Percentiles rank a stretch among this genome's conserved stretches.
Conservation (phyloP, 2,113 vertebrate genomes). For the Lichenostomus cassidix region DNA sequence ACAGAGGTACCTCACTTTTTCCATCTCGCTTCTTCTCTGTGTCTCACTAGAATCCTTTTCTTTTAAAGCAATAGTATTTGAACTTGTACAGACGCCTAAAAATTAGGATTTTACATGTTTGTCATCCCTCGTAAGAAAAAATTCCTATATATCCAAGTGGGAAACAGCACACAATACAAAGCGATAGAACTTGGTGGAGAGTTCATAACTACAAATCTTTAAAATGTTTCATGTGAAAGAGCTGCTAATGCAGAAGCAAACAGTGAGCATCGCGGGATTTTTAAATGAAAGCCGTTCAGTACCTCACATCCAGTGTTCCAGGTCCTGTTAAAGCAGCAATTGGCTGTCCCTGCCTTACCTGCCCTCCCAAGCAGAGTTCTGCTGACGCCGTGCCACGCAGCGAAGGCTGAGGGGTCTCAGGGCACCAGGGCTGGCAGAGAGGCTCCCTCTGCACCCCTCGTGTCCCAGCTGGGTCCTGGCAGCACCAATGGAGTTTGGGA, state of each 20-base stretch:
- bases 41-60: not conserved
- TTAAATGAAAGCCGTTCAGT: rapidly evolving
- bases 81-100: not conserved
- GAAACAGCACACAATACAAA: not conserved
- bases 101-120: not conserved
- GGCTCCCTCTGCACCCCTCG: not conserved
- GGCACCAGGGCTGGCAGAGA: not conserved
- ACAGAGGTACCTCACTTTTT: not conserved
- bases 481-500: rapidly evolving
- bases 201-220: not conserved
- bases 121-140: not conserved
- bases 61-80: not conserved
- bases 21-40: not conserved
- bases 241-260: not conserved
- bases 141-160: not conserved
- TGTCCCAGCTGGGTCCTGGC: rapidly evolving
- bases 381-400: not conserved
- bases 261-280: rapidly evolving
- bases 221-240: not conserved
- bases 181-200: not conserved
- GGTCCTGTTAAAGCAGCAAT: not conserved
- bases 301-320: rapidly evolving
- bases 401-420: not conserved
- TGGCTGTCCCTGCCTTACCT: not conserved
- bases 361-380: not conserved